These are phyloP conservation scores for Seriola dumerili DNA, from an alignment of 2,113 vertebrate species.

Conservation along the genomic window DNA sequence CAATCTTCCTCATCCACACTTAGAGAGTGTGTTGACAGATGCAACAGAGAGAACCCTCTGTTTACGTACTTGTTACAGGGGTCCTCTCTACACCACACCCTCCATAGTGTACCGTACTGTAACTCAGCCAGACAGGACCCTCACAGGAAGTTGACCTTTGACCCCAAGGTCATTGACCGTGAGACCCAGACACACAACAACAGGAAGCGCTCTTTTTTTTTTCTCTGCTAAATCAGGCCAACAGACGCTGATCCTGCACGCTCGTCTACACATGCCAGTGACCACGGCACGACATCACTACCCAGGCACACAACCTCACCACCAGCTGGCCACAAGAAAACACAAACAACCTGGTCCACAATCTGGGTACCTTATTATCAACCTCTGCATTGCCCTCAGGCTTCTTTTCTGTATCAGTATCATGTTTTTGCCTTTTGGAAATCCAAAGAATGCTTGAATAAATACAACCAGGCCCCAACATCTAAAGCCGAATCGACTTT, in stretches of 20 bases:
- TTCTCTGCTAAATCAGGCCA: constrained; percentile 44
- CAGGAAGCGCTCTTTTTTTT: constrained; percentile 50
- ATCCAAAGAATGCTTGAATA: constrained; percentile 48
- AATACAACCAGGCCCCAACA: constrained; percentile 24
- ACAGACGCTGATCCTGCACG: constrained; percentile 48
- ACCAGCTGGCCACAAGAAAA: neutral
- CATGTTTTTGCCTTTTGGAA: constrained; percentile 9
- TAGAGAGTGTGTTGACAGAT: constrained; percentile 29
- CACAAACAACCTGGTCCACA: neutral
- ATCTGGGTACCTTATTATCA: neutral
- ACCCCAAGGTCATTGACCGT: constrained; percentile 57
- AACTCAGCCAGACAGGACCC: constrained; percentile 35
- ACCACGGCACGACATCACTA: constrained; percentile 18
- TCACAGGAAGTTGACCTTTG: constrained; percentile 32
- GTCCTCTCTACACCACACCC: neutral
- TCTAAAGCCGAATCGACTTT: constrained; percentile 36
- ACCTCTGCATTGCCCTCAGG: neutral
- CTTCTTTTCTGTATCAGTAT: neutral
- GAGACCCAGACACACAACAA: constrained; percentile 65
- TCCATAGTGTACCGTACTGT: constrained; percentile 22
- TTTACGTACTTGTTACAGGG: neutral
- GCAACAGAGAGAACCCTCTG: constrained; percentile 1
- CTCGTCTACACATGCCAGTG: constrained; percentile 20
- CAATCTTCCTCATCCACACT: constrained; percentile 14
- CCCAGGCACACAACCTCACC: constrained; percentile 1